phyloP scores from a whole-genome alignment of 2,888 invertebrate genomes.

The Sesamia inferens region DNA sequence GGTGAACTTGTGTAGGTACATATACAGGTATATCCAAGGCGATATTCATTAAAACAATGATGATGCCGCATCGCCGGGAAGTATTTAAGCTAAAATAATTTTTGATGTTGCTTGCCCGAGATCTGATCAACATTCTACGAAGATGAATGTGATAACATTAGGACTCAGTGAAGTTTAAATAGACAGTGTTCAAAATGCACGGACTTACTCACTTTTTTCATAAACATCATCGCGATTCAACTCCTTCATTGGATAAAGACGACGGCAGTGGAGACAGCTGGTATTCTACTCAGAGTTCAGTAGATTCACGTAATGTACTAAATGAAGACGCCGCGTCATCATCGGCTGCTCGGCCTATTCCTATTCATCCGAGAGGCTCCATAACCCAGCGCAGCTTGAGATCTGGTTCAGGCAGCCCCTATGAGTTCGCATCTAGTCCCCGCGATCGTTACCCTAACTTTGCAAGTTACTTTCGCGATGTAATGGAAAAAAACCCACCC shows the following conservation, averaged over 20 bases:
- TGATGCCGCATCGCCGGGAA: constrained; percentile 5
- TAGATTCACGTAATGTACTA: constrained; percentile 70
- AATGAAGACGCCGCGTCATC: constrained; percentile 65
- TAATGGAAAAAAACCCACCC: constrained; percentile 76
- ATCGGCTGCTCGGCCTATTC: constrained; percentile 70
- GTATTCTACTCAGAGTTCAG: constrained; percentile 79
- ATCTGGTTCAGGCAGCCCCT: constrained; percentile 74
- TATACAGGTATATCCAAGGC: neutral
- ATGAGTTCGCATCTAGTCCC: constrained; percentile 83
- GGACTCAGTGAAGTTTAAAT: constrained; percentile 49
- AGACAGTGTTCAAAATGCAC: constrained; percentile 80
- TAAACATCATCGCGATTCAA: constrained; percentile 80
- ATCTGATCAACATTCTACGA: constrained; percentile 63
- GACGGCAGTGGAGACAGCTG: constrained; percentile 85
- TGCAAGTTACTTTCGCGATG: constrained; percentile 85
- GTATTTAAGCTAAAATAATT: constrained; percentile 26
- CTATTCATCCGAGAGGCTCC: constrained; percentile 77
- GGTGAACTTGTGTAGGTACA: neutral
- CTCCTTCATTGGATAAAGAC: constrained; percentile 80
- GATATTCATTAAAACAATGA: constrained; percentile 16
- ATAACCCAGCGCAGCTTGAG: constrained; percentile 77
- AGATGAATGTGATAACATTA: constrained; percentile 40
- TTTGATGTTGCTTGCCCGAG: constrained; percentile 55
- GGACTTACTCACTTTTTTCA: constrained; percentile 85
- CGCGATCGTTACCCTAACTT: constrained; percentile 85